phyloP scores from a whole-genome alignment of 2,888 invertebrate species.

The Rotaria magnacalcarata region DNA sequence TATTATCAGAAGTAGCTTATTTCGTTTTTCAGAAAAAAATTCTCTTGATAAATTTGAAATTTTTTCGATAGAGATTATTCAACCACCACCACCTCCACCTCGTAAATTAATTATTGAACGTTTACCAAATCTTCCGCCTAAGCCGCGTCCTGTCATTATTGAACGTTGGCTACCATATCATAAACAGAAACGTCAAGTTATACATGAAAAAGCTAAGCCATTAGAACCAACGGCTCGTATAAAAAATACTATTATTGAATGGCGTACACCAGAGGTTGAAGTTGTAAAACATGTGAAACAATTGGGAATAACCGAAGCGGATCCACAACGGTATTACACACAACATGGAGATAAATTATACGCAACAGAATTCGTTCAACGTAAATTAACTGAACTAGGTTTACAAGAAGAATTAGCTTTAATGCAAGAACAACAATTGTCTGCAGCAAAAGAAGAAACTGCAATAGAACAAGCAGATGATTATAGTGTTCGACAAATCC shows the following conservation, averaged over 20 bases:
- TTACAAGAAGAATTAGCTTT: constrained; percentile 21
- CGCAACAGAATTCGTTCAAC: constrained; percentile 31
- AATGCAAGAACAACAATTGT: constrained; percentile 4
- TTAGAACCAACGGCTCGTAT: background rate
- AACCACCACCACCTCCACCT: constrained; percentile 41
- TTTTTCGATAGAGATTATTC: background rate
- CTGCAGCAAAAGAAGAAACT: background rate
- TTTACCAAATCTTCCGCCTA: constrained; percentile 41
- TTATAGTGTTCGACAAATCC: background rate
- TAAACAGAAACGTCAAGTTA: constrained; percentile 44
- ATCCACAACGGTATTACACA: constrained; percentile 39
- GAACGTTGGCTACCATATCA: constrained; percentile 45
- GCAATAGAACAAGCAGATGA: background rate
- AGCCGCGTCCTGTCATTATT: constrained; percentile 45
- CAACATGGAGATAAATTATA: constrained; percentile 38
- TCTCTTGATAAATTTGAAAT: background rate
- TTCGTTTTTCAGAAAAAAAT: background rate
- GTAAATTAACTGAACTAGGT: constrained; percentile 33
- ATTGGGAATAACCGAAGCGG: constrained; percentile 37
- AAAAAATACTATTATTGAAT: constrained; percentile 42
- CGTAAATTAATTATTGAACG: constrained; percentile 45
- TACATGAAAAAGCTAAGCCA: constrained; percentile 41
- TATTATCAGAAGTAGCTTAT: constrained; percentile 15
- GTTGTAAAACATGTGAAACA: constrained; percentile 42
- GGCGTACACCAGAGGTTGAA: constrained; percentile 43